phyloP scores from a whole-genome alignment of 2,888 invertebrate genomes.

The Andrena flavipes region DNA sequence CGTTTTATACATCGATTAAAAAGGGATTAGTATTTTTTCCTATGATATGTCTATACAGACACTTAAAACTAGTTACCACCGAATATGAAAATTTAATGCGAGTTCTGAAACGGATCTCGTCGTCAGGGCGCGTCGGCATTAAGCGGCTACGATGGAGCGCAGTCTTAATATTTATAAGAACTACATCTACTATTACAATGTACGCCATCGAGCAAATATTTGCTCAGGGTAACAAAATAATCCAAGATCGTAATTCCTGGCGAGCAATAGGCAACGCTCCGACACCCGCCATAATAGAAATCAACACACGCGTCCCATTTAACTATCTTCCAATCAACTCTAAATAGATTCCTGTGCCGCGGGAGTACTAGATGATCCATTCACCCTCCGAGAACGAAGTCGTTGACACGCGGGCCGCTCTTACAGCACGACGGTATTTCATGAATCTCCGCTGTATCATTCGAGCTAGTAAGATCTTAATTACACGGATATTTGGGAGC shows the following conservation, averaged over 20 bases:
- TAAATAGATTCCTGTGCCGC: background rate
- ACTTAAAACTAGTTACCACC: no score
- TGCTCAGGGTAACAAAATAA: slow-evolving; percentile 18
- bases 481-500: no score
- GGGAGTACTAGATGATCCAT: background rate
- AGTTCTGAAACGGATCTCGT: background rate
- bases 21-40: background rate
- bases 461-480: no score
- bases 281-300: background rate
- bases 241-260: slow-evolving; percentile 15
- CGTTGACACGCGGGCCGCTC: no score
- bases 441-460: no score
- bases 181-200: slow-evolving; percentile 20
- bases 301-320: background rate
- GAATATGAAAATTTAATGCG: no score
- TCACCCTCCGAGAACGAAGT: background rate
- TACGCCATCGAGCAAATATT: slow-evolving; percentile 1
- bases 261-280: background rate
- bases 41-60: no score
- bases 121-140: background rate
- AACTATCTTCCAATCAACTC: background rate
- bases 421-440: no score
- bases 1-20: background rate
- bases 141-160: background rate
- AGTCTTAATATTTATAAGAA: slow-evolving; percentile 24